These are phyloP conservation scores for Ceratina japonica DNA, from an alignment of 1,140 invertebrate genomes.

Conservation along the genomic window DNA sequence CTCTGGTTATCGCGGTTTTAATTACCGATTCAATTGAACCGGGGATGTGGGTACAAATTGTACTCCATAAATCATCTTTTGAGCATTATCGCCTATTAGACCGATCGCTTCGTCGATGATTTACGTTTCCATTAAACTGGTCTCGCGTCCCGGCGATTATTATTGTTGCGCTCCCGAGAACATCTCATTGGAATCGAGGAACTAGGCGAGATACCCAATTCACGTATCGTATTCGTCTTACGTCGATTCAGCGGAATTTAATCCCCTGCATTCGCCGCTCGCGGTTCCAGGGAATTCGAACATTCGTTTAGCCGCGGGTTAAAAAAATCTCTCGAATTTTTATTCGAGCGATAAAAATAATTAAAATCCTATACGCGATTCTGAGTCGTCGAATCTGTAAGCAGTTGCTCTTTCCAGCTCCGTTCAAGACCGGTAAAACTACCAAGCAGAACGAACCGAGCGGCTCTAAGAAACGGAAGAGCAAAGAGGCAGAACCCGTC, in stretches of 20 bases:
- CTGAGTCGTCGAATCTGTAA: neutral
- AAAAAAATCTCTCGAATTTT: too few species aligned
- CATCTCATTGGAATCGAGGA: too few species aligned
- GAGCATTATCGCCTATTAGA: conserved; percentile 40
- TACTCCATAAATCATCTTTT: conserved; percentile 40
- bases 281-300: too few species aligned
- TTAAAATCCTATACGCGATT: too few species aligned
- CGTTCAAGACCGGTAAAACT: conserved; percentile 57
- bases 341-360: too few species aligned
- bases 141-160: neutral
- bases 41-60: conserved; percentile 38
- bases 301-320: too few species aligned
- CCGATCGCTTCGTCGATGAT: conserved; percentile 24
- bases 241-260: too few species aligned
- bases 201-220: too few species aligned
- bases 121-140: conserved; percentile 33
- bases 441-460: neutral
- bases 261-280: too few species aligned
- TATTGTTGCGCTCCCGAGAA: neutral
- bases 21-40: conserved; percentile 45
- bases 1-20: conserved; percentile 36
- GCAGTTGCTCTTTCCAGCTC: conserved; percentile 45
- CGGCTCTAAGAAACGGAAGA: conserved; percentile 9
- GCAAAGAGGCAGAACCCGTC: neutral
- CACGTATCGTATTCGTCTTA: too few species aligned